phyloP scores from a whole-genome alignment of 2,113 vertebrate species.

The Aramus guarauna region DNA sequence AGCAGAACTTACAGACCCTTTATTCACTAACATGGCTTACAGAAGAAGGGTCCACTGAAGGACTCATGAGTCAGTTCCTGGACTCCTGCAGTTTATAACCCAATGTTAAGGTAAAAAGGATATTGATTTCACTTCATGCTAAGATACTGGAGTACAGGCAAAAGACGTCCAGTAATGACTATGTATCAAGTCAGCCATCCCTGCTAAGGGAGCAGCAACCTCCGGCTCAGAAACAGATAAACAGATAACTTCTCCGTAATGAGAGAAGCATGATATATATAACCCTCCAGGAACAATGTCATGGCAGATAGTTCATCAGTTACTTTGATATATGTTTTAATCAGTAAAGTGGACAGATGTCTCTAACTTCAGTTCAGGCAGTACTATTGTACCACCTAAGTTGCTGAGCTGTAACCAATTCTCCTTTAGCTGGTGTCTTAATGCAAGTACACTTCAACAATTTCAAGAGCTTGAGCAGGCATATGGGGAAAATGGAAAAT shows the following conservation, averaged over 20 bases:
- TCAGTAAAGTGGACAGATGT: not conserved
- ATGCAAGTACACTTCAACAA: not conserved
- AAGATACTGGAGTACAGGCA: not conserved
- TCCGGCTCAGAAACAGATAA: not conserved
- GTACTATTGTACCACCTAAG: not conserved
- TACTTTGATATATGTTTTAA: not conserved
- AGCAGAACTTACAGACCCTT: not conserved
- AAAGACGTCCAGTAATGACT: not conserved
- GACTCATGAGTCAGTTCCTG: not conserved
- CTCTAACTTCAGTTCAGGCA: not conserved
- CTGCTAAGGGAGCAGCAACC: not conserved
- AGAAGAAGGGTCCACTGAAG: not conserved
- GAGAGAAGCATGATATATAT: not conserved
- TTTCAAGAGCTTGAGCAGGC: not conserved
- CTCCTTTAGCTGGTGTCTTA: not conserved
- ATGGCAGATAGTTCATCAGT: not conserved
- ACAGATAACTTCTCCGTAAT: not conserved
- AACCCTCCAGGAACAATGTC: not conserved
- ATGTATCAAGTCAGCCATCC: not conserved
- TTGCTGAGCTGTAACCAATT: not conserved
- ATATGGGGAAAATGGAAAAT: not conserved
- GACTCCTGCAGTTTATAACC: not conserved
- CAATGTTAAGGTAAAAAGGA: not conserved
- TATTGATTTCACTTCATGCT: not conserved
- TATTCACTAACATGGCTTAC: not conserved